phyloP scores from a whole-genome alignment of 37 sponge, comb jelly and placozoan genomes.

The Cladorhizidae sp. region DNA sequence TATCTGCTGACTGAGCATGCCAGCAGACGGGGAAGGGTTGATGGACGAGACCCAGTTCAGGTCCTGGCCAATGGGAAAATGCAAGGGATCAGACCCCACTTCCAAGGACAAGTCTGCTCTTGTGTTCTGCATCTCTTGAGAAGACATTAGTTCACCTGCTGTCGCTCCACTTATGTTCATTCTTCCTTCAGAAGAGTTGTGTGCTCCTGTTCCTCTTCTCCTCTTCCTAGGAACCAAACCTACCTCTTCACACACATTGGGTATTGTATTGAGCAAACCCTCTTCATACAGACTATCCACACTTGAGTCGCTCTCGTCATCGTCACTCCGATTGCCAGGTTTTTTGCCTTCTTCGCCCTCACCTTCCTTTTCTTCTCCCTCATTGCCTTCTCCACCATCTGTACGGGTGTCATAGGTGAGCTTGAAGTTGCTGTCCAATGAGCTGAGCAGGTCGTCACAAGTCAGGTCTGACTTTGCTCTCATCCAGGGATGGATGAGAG shows the following conservation, averaged over 20 bases:
- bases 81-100: too few species aligned
- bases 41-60: too few species aligned
- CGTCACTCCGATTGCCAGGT: too few species aligned
- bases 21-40: not conserved
- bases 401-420: too few species aligned
- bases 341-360: too few species aligned
- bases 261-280: not conserved
- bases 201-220: too few species aligned
- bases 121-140: not conserved
- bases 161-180: not conserved
- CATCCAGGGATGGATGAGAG: conserved; percentile 39
- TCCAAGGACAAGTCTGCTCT: not conserved
- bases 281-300: too few species aligned
- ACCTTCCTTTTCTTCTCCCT: not conserved
- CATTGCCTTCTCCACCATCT: not conserved
- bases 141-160: not conserved
- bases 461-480: not conserved
- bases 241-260: too few species aligned
- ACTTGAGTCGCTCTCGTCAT: too few species aligned
- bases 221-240: too few species aligned
- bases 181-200: not conserved
- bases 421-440: not conserved
- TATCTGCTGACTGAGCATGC: not conserved
- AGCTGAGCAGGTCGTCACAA: not conserved
- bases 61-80: too few species aligned